phyloP scores from a whole-genome alignment of 1,140 invertebrate species.

The Capitella teleta region DNA sequence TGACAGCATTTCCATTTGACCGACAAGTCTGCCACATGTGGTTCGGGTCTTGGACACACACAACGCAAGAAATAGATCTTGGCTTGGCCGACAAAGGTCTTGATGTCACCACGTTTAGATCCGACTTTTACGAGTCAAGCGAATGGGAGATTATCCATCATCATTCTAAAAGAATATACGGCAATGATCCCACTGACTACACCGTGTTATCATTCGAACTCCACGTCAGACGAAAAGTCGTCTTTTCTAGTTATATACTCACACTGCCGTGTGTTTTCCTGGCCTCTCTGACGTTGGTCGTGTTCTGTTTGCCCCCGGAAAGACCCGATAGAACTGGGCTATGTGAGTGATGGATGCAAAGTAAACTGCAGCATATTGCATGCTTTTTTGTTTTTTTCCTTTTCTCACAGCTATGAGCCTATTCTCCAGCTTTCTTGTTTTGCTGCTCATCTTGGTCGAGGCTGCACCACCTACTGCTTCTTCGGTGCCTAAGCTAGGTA shows the following conservation, averaged over 20 bases:
- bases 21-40: constrained; percentile 36
- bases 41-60: constrained; percentile 42
- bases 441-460: too few species aligned
- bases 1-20: constrained; percentile 40
- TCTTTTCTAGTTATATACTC: constrained; percentile 17
- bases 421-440: too few species aligned
- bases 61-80: constrained; percentile 32
- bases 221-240: constrained; percentile 4
- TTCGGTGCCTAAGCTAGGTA: too few species aligned
- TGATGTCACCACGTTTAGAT: not conserved
- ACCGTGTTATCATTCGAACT: not conserved
- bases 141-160: not conserved
- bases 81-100: constrained; percentile 6
- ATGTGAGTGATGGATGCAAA: too few species aligned
- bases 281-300: constrained; percentile 16
- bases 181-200: not conserved
- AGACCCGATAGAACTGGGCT: constrained; percentile 16
- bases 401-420: too few species aligned
- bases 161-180: not conserved
- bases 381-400: too few species aligned
- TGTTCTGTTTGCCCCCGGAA: constrained; percentile 20
- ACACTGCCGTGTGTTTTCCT: constrained; percentile 18
- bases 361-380: too few species aligned
- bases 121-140: not conserved
- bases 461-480: too few species aligned